These are phyloP conservation scores for Heliconius ismenius DNA, from an alignment of 2,888 invertebrate genomes.

Conservation along the genomic window DNA sequence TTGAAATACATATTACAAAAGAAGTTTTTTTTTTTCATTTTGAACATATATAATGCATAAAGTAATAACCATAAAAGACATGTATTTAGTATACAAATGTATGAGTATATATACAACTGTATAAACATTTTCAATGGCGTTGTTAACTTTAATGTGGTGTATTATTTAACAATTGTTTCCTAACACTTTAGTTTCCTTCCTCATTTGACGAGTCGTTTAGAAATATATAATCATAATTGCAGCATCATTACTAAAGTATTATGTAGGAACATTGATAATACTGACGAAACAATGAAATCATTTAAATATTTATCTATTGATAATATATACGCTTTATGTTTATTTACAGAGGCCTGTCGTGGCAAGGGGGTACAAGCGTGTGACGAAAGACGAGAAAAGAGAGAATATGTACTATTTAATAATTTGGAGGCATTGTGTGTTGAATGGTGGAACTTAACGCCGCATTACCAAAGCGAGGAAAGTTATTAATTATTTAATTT, in stretches of 20 bases:
- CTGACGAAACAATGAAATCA: background rate
- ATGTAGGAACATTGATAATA: background rate
- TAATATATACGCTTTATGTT: background rate
- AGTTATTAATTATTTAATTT: too few species aligned
- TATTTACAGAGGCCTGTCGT: background rate
- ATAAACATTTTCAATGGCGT: background rate
- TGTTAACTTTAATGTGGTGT: background rate
- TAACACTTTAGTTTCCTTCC: constrained; percentile 13
- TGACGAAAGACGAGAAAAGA: too few species aligned
- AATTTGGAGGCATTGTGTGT: too few species aligned
- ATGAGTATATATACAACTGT: background rate
- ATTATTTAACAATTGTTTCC: constrained; percentile 6
- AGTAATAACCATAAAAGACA: background rate
- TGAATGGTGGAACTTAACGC: too few species aligned
- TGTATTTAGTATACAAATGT: too few species aligned
- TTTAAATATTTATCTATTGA: constrained; percentile 3
- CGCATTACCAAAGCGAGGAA: too few species aligned
- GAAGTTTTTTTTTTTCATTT: background rate
- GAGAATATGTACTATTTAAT: too few species aligned
- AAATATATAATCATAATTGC: constrained; percentile 6
- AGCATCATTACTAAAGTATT: constrained; percentile 1
- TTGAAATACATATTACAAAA: background rate
- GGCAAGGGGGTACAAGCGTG: too few species aligned
- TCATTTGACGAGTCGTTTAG: constrained; percentile 18
- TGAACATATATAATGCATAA: background rate